Evolutionary conservation across 2,888 invertebrate species (phyloP).

Genomic region (Glomeris marginata): DNA sequence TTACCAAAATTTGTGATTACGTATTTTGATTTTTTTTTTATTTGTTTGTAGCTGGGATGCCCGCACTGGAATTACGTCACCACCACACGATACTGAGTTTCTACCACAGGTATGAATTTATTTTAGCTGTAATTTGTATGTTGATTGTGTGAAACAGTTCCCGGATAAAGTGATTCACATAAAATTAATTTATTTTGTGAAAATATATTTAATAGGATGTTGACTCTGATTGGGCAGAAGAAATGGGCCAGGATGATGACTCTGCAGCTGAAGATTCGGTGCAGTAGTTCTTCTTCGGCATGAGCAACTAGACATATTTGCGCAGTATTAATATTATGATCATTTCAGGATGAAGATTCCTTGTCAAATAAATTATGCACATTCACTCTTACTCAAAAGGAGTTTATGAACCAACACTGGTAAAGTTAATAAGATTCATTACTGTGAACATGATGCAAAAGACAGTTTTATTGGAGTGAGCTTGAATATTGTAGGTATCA

Average conservation of each 20-base stretch:
- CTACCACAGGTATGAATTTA: slow-evolving; percentile 18
- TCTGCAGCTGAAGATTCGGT: slow-evolving; percentile 77
- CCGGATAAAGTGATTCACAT: too few species aligned
- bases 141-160: too few species aligned
- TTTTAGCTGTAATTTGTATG: background rate
- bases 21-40: too few species aligned
- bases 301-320: background rate
- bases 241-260: slow-evolving; percentile 69
- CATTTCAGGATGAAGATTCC: slow-evolving; percentile 60
- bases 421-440: slow-evolving; percentile 18
- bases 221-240: slow-evolving; percentile 75
- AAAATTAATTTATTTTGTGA: background rate
- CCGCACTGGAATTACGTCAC: slow-evolving; percentile 22
- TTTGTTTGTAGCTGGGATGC: background rate
- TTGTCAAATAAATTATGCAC: slow-evolving; percentile 86
- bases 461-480: background rate
- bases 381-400: slow-evolving; percentile 89
- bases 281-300: slow-evolving; percentile 18
- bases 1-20: too few species aligned
- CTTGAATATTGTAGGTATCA: slow-evolving; percentile 55
- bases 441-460: background rate
- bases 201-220: slow-evolving; percentile 24
- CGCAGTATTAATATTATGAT: slow-evolving; percentile 1
- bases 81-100: slow-evolving; percentile 16
- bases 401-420: slow-evolving; percentile 80